Evolutionary conservation across 2,113 vertebrate genomes (phyloP).

Genomic region (Suncus etruscus): DNA sequence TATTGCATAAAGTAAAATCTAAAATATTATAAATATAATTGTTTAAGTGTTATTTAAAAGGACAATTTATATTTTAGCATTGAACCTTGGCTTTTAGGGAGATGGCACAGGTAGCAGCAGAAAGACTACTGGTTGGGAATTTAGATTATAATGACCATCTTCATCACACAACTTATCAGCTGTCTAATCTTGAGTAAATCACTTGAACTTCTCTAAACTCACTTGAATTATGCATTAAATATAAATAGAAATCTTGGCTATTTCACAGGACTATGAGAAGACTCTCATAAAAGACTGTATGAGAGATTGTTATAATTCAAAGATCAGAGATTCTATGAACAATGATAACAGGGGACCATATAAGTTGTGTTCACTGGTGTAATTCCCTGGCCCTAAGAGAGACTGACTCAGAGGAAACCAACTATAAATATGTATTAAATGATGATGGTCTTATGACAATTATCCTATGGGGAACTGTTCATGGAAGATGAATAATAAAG

Average conservation of each 20-base stretch:
- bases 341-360: not conserved
- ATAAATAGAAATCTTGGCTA: constrained; percentile 49
- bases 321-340: not conserved
- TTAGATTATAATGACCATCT: not conserved
- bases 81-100: constrained; percentile 7
- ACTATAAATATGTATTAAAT: not conserved
- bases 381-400: not conserved
- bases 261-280: constrained; percentile 39
- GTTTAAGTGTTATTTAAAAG: constrained; percentile 40
- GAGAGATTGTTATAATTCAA: constrained; percentile 45
- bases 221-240: constrained; percentile 44
- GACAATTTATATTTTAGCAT: constrained; percentile 28
- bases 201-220: constrained; percentile 32
- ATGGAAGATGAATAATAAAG: not conserved
- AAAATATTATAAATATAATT: constrained; percentile 40
- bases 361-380: not conserved
- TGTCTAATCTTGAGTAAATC: constrained; percentile 28
- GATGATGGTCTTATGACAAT: not conserved
- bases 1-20: constrained; percentile 43
- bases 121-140: constrained; percentile 1
- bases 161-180: not conserved
- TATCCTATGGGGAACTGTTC: not conserved
- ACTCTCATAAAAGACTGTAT: constrained; percentile 41
- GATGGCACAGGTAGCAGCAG: not conserved
- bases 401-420: not conserved